Percentiles rank a stretch among this genome's conserved stretches.
These are phyloP conservation scores for Operophtera brumata DNA, from an alignment of 2,888 invertebrate genomes.

Conservation along the genomic window DNA sequence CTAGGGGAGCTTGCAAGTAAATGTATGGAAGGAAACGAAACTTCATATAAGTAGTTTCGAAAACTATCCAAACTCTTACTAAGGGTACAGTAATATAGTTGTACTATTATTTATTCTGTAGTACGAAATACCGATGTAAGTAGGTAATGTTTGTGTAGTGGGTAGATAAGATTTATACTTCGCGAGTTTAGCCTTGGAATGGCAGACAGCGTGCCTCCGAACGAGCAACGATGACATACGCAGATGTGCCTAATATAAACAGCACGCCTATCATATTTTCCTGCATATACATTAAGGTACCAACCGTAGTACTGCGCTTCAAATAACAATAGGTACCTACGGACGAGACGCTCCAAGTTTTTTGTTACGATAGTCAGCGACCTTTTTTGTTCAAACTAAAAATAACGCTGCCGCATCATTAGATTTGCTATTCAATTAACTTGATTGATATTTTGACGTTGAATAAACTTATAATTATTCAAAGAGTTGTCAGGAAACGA, in stretches of 20 bases:
- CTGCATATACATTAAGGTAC: constrained; percentile 22
- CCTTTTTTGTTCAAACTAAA: constrained; percentile 37
- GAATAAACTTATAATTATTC: constrained; percentile 31
- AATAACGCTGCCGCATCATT: constrained; percentile 29
- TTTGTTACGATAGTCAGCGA: constrained; percentile 36
- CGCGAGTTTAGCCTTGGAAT: constrained; percentile 48
- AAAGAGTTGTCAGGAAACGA: constrained; percentile 17
- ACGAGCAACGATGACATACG: constrained; percentile 41
- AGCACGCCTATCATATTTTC: constrained; percentile 31
- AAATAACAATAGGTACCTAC: constrained; percentile 18
- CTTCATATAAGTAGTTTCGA: too few species aligned
- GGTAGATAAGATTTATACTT: constrained; percentile 25
- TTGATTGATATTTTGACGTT: constrained; percentile 38
- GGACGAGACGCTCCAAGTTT: constrained; percentile 23
- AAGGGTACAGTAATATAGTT: too few species aligned
- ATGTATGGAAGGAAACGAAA: too few species aligned
- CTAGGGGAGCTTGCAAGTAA: too few species aligned
- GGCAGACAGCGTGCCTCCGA: constrained; percentile 60
- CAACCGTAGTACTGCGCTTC: constrained; percentile 12
- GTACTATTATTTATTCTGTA: too few species aligned
- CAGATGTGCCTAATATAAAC: constrained; percentile 45
- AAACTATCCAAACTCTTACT: too few species aligned
- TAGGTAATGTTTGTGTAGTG: constrained; percentile 17
- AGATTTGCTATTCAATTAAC: constrained; percentile 32
- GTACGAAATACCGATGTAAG: constrained; percentile 4